Evolutionary conservation across 2,888 invertebrate species (phyloP).

Genomic region (Hydrotaea diabolus): DNA sequence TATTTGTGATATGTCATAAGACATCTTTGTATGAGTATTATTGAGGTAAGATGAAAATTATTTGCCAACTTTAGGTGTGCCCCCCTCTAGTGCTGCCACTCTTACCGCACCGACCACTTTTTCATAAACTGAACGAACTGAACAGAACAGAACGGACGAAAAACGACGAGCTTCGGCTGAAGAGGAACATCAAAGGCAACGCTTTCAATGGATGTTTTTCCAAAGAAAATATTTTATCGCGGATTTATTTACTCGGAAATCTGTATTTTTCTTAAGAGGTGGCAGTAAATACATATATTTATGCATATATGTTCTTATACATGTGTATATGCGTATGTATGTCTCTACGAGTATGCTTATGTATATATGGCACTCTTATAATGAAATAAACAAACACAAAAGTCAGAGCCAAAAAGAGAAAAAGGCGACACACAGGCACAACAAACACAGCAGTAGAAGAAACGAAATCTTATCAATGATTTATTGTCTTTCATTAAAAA

Average conservation of each 20-base stretch:
- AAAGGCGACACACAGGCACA: not conserved
- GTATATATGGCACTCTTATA: not conserved
- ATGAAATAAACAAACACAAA: constrained; percentile 27
- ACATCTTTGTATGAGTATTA: constrained; percentile 20
- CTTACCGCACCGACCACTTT: not conserved
- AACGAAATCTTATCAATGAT: constrained; percentile 16
- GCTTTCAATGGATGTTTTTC: not conserved
- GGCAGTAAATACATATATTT: not conserved
- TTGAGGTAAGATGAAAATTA: constrained; percentile 6
- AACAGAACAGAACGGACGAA: too few relatives aligned
- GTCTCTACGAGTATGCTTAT: not conserved
- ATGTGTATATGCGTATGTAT: not conserved
- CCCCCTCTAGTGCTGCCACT: too few relatives aligned
- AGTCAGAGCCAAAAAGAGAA: not conserved
- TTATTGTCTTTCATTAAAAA: constrained; percentile 14
- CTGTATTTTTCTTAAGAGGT: not conserved
- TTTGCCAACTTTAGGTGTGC: constrained; percentile 8
- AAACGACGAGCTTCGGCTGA: too few relatives aligned
- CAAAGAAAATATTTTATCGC: not conserved
- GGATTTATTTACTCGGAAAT: constrained; percentile 12
- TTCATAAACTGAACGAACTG: not conserved
- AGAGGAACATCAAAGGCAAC: not conserved
- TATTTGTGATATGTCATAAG: constrained; percentile 54
- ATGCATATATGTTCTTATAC: not conserved
- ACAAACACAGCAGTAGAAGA: not conserved